Percentiles rank a stretch among this genome's conserved stretches.
Evolutionary conservation across 1,140 invertebrate genomes (phyloP).

Genomic region (Tribolium castaneum): DNA sequence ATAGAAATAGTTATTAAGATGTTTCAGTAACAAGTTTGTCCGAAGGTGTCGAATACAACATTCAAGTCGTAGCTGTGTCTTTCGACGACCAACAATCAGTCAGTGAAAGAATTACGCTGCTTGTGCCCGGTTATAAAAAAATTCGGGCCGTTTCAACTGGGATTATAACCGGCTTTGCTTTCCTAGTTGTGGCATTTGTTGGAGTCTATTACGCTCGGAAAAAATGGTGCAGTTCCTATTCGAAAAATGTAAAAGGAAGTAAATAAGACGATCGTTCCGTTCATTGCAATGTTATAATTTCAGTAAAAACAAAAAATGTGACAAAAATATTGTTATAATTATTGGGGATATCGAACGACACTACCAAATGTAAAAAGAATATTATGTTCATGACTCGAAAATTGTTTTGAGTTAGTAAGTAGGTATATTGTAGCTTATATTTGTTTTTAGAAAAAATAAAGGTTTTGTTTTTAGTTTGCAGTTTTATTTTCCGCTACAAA

Average conservation of each 20-base stretch:
- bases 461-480: too few relatives aligned
- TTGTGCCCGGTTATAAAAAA: conserved; percentile 72
- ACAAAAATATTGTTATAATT: too few relatives aligned
- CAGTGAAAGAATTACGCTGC: conserved; percentile 69
- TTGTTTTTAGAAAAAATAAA: too few relatives aligned
- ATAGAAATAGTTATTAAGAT: not conserved
- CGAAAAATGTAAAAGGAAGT: conserved; percentile 14
- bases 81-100: conserved; percentile 67
- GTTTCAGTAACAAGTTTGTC: conserved; percentile 71
- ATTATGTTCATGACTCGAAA: too few relatives aligned
- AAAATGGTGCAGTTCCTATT: conserved; percentile 61
- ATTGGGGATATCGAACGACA: too few relatives aligned
- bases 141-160: conserved; percentile 73
- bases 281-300: too few relatives aligned
- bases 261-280: not conserved
- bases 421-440: too few relatives aligned
- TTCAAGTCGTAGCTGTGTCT: conserved; percentile 74
- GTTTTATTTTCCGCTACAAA: too few relatives aligned
- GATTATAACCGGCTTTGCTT: conserved; percentile 65
- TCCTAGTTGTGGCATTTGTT: conserved; percentile 70
- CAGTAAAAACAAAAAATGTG: too few relatives aligned
- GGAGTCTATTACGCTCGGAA: conserved; percentile 71
- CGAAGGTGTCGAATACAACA: conserved; percentile 74
- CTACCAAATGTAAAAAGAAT: too few relatives aligned
- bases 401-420: too few relatives aligned